These are phyloP conservation scores for Ceraclea dissimilis DNA, from an alignment of 2,888 invertebrate species.

Conservation along the genomic window DNA sequence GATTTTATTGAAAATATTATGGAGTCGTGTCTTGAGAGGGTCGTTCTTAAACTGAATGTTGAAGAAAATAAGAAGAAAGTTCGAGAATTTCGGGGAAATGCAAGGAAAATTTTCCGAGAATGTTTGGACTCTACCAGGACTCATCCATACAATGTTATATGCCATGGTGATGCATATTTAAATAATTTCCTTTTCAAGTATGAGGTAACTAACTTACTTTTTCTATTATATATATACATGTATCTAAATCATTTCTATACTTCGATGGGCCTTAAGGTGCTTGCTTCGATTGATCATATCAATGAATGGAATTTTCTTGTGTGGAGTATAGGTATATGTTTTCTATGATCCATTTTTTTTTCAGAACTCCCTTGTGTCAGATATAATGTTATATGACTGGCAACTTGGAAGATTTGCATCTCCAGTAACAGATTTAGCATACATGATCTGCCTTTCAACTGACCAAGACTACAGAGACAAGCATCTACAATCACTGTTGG, in stretches of 20 bases:
- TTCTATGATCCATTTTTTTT: no score
- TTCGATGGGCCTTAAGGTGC: no score
- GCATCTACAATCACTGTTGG: conserved; percentile 3
- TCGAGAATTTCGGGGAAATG: neutral
- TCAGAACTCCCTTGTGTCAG: conserved; percentile 12
- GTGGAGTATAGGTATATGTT: no score
- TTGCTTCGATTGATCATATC: no score
- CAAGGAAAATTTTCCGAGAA: neutral
- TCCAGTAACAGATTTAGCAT: conserved; percentile 18
- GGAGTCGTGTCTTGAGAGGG: neutral
- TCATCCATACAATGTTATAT: conserved; percentile 16
- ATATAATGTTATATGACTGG: conserved; percentile 18
- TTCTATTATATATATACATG: neutral
- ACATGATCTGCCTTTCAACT: conserved; percentile 14
- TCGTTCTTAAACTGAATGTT: neutral
- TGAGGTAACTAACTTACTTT: conserved; percentile 15
- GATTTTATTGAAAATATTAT: neutral
- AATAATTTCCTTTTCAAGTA: conserved; percentile 22
- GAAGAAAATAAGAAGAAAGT: neutral
- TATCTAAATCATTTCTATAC: neutral
- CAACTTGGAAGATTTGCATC: conserved; percentile 14
- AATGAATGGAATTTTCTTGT: no score
- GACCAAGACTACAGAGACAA: conserved; percentile 7
- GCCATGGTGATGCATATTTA: conserved; percentile 20
- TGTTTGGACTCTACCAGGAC: neutral